Conservation (phyloP, 2,797 vertebrate genomes). For the Labroides dimidiatus region DNA sequence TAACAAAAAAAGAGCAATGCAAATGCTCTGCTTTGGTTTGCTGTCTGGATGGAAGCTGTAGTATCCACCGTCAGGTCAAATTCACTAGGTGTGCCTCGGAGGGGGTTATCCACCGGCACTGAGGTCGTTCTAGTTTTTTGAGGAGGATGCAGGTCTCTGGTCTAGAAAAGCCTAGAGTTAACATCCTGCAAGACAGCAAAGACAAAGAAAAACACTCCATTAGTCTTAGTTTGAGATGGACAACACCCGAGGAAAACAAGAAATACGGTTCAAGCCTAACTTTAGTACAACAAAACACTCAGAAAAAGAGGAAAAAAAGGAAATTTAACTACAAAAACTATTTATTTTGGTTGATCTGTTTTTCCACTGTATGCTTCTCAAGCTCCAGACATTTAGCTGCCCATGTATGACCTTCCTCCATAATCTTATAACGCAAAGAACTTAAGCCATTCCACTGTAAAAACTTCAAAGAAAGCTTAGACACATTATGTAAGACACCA, state of each 20-base stretch:
- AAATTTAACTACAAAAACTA: not conserved
- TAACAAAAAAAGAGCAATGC: slow-evolving; percentile 30
- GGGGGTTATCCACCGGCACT: slow-evolving; percentile 92
- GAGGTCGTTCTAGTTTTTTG: slow-evolving; percentile 89
- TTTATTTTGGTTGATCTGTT: not conserved
- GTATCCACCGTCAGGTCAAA: slow-evolving; percentile 76
- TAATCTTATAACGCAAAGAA: slow-evolving; percentile 41
- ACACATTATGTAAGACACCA: slow-evolving; percentile 43
- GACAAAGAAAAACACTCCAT: slow-evolving; percentile 90
- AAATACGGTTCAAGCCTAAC: not conserved
- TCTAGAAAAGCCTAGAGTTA: slow-evolving; percentile 91
- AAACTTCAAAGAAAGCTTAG: slow-evolving; percentile 45
- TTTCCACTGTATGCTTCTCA: slow-evolving; percentile 21
- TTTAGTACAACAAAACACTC: slow-evolving; percentile 4
- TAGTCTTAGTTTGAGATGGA: slow-evolving; percentile 49
- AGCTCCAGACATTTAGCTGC: slow-evolving; percentile 3
- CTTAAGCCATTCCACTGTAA: slow-evolving; percentile 23
- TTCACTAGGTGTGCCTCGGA: slow-evolving; percentile 74
- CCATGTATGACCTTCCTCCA: slow-evolving; percentile 28
- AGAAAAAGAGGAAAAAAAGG: not conserved
- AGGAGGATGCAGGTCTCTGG: slow-evolving; percentile 84
- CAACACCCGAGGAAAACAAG: slow-evolving; percentile 25
- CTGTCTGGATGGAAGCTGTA: slow-evolving; percentile 89
- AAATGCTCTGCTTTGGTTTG: slow-evolving; percentile 91
- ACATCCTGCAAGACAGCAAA: slow-evolving; percentile 98